Conservation (phyloP, 2,113 vertebrate genomes). For the Oceanites oceanicus region DNA sequence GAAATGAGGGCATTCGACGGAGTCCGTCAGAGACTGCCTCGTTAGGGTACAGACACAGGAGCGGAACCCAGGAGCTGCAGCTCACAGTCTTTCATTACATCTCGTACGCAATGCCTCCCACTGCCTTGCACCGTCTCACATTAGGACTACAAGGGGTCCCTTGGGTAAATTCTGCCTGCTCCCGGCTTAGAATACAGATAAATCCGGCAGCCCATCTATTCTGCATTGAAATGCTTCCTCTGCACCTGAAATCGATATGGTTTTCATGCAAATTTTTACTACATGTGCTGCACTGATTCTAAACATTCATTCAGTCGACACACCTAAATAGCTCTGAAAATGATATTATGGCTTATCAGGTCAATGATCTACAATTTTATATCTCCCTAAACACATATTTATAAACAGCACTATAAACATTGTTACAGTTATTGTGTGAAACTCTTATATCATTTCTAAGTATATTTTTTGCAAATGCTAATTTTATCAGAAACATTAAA, state of each 20-base stretch:
- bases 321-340: constrained; percentile 35
- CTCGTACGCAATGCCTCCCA: background rate
- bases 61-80: background rate
- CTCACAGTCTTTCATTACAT: accelerated
- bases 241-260: background rate
- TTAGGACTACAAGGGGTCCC: background rate
- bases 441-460: background rate
- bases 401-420: constrained; percentile 20
- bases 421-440: background rate
- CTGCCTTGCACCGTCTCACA: background rate
- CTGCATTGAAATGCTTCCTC: background rate
- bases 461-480: background rate
- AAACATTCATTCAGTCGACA: background rate
- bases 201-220: background rate
- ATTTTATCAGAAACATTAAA: background rate
- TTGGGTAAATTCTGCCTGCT: background rate
- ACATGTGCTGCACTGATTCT: background rate
- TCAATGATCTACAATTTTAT: constrained; percentile 40
- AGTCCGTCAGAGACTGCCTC: background rate
- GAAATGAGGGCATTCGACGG: background rate
- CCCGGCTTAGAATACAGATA: background rate
- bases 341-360: background rate
- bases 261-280: constrained; percentile 48
- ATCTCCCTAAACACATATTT: constrained; percentile 26
- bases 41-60: background rate